Base-by-base conservation (phyloP, 2,113 vertebrate species). In the Crotalus helleri region DNA sequence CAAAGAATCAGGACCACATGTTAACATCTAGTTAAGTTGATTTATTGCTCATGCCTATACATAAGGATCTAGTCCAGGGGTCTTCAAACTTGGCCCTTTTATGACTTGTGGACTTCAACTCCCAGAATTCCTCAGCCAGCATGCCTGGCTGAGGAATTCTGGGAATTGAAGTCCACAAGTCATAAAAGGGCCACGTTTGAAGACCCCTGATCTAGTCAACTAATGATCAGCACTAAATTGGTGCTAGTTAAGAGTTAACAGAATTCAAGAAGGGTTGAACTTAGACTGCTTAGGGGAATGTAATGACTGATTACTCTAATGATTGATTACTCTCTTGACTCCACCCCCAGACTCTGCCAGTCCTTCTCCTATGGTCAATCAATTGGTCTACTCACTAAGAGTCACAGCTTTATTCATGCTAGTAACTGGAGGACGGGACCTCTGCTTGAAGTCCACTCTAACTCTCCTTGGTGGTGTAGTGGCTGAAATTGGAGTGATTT, bases 381-480 rank as follows among this genome's bases (percentile, higher is more conserved):
- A 44, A 2, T 21, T 33, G 21, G 2, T 24, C 39, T 85, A 91
- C 91, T 94, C 24, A 94, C 93, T 91, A 24, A 94, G 90, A 17
- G 93, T 89, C 26, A 94, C 93, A 5, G 91, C 93, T 91, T 94
- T 92, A 46, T 94, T 94, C 90, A 94, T 55, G 81, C 24, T 91
- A 12, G 90, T 59, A 44, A 49, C 57, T 5, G 93, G 61, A 17
- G 88, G 93, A 3, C 64, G 90, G 11, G 69, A 85, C 15, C 93
- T 33, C 64, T 91, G 87, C 64, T 92, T 91, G 55, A 91, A 89
- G 39, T 92, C 93, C 91, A 89, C 88, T 53, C 59, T 86, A n/a
- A 92, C 90, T 3, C 49, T 85, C 87, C 53, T 15, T 29, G 90
- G 91, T 13, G 91, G 64, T 49, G 5, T 92, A 69, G 91, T 85